Base-by-base conservation (phyloP, 2,888 invertebrate genomes). In the Helleia helle region DNA sequence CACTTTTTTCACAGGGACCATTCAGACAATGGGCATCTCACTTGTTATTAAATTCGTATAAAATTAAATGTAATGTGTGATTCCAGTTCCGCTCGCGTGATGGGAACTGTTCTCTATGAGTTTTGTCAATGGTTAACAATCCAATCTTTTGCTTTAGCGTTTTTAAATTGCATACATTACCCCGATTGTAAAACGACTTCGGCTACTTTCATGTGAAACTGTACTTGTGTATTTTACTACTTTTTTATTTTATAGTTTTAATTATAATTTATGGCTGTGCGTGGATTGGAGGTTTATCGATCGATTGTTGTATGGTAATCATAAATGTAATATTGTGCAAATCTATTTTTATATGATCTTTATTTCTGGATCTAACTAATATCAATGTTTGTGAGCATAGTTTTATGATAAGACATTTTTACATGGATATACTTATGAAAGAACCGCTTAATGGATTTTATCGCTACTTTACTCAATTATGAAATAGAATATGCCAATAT, bases 1-100 rank as follows among this genome's bases (percentile, higher is more conserved):
- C 67, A 60, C 52, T 62, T 68, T 67, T 72, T 84, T 84, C 84
- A 77, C 83, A 83, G 77, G 77, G 64, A 56, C 70, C 59, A 55
- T 53, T 48, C 62, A 62, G 59, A 79, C 81, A 83, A 83, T 80
- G 60, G 74, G 70, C 76, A 72, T 71, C 75, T 72, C 71, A 70
- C 75, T 81, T 67, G 76, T 80, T 83, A 84, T 84, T 84, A 84
- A 84, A 84, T 83, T 83, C 83, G 79, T 79, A 83, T 84, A 80
- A 83, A 83, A 83, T 81, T 79, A 76, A 81, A 74, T 72, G 63
- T 81, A 83, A 81, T 81, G 77, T 84, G 80, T 83, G 83, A 83
- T 74, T 79, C 65, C 65, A 66, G 76, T 76, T 80, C 75, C 77
- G 79, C 73, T 73, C 69, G 72, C 70, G 74, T 69, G 79, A 71